Evolutionary conservation across 2,888 invertebrate genomes (phyloP), one percentile per base, ranked within the genome.

Genomic region (Rhingia rostrata): DNA sequence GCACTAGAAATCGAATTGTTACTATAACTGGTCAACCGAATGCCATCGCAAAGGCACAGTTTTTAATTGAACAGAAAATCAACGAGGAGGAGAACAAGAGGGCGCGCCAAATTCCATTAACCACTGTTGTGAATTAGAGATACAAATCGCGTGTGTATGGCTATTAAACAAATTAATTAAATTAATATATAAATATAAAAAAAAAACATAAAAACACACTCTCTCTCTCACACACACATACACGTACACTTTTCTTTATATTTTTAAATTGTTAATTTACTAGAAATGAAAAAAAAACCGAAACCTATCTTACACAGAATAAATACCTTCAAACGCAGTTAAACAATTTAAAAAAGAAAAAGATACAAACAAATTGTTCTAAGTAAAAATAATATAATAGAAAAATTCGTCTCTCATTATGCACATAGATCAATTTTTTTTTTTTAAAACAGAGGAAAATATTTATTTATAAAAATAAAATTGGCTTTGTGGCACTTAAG

Each of bases 1-100:
- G 98, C 92, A 98, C 98, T 88, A 95, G 98, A 92, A 98, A 98
- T 94, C 96, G 98, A 91, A 97, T 98, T 93, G 98, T 98, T 88
- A 97, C 98, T 92, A 98, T 98, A 93, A 95, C 96, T 90, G 98
- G 98, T 92, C 94, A 95, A 90, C 94, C 95, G 90, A 95, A 94
- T 92, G 96, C 97, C 93, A 97, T 98, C 93, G 94, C 94, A 92
- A 96, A 95, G 92, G 98, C 98, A 92, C 96, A 97, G 92, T 97
- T 95, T 94, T 95, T 98, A 93, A 98, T 98, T 93, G 97, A 98
- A 93, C 97, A 98, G 93, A 96, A 97, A 93, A 97, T 98, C 92
- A 95, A 95, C 92, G 97, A 98, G 93, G 98, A 98, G 94, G 98
- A 98, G 93, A 93, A 96, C 88, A 98, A 98, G 93, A 95, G 98